Evolutionary conservation across 2,797 vertebrate species (phyloP).

Genomic region (Australoheros facetus): DNA sequence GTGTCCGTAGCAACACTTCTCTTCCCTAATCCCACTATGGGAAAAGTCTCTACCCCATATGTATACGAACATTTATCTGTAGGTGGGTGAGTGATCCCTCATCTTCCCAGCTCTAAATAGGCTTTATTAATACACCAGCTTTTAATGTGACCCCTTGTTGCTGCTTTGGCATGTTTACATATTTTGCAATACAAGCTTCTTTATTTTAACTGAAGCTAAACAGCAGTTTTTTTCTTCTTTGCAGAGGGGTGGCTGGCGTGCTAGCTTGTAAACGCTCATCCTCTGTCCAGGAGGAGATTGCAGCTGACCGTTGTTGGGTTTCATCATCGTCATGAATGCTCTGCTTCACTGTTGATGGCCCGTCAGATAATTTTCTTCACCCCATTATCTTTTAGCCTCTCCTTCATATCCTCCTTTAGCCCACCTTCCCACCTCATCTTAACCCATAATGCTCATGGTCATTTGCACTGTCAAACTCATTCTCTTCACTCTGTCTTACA

Average conservation of each 20-base stretch:
- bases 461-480: constrained; percentile 33
- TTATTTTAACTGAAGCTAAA: constrained; percentile 40
- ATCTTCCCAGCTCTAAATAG: constrained; percentile 1
- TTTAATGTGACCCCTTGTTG: constrained; percentile 1
- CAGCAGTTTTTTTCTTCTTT: neutral
- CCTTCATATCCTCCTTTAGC: constrained; percentile 29
- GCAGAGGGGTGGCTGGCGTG: constrained; percentile 20
- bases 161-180: constrained; percentile 52
- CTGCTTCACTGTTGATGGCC: constrained; percentile 38
- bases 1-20: constrained; percentile 32
- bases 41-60: constrained; percentile 3
- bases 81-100: constrained; percentile 1
- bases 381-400: constrained; percentile 45
- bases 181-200: constrained; percentile 41
- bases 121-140: constrained; percentile 15
- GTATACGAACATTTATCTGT: constrained; percentile 18
- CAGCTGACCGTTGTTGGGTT: constrained; percentile 65
- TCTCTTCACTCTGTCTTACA: constrained; percentile 10
- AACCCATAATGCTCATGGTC: constrained; percentile 19
- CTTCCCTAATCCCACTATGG: constrained; percentile 21
- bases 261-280: constrained; percentile 25
- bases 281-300: constrained; percentile 52
- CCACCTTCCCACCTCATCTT: constrained; percentile 7
- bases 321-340: constrained; percentile 55
- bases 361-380: constrained; percentile 52